These are phyloP conservation scores for Meleagris gallopavo DNA, from an alignment of 2,113 vertebrate species.

Conservation along the genomic window DNA sequence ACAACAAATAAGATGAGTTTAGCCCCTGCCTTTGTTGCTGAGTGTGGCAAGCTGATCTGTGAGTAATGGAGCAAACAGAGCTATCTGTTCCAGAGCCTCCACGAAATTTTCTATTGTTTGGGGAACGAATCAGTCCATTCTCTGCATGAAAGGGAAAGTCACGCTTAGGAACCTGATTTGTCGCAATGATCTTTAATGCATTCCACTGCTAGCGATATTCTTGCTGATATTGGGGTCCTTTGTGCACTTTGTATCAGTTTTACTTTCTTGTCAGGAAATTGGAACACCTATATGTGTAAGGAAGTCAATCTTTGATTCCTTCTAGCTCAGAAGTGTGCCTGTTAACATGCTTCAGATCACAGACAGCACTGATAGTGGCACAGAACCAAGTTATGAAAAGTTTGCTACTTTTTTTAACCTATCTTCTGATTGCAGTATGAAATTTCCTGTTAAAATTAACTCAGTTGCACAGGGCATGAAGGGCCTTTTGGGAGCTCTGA, in stretches of 20 bases:
- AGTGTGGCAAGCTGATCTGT: slow-evolving; percentile 49
- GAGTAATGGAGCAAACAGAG: slow-evolving; percentile 68
- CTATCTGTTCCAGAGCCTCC: slow-evolving; percentile 58
- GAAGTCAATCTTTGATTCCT: neutral
- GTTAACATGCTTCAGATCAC: neutral
- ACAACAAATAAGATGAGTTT: slow-evolving; percentile 63
- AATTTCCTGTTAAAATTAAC: neutral
- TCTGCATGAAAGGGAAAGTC: slow-evolving; percentile 61
- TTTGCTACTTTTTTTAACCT: neutral
- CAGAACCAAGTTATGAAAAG: neutral
- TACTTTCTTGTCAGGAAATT: slow-evolving; percentile 49
- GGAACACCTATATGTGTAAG: neutral
- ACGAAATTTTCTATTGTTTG: slow-evolving; percentile 59
- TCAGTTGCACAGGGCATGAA: neutral
- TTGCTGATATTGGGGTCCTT: slow-evolving; percentile 1
- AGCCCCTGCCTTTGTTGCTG: slow-evolving; percentile 51
- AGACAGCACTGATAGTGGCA: neutral
- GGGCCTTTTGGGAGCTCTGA: neutral
- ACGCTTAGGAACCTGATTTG: slow-evolving; percentile 60
- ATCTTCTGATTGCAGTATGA: neutral
- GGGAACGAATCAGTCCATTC: slow-evolving; percentile 67
- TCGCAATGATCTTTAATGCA: slow-evolving; percentile 45
- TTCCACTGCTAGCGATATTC: neutral
- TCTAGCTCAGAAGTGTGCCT: neutral
- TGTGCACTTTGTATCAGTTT: slow-evolving; percentile 46